Conservation (phyloP, 64 coral and sea anemone species). For the Dendronephthya gigantea region DNA sequence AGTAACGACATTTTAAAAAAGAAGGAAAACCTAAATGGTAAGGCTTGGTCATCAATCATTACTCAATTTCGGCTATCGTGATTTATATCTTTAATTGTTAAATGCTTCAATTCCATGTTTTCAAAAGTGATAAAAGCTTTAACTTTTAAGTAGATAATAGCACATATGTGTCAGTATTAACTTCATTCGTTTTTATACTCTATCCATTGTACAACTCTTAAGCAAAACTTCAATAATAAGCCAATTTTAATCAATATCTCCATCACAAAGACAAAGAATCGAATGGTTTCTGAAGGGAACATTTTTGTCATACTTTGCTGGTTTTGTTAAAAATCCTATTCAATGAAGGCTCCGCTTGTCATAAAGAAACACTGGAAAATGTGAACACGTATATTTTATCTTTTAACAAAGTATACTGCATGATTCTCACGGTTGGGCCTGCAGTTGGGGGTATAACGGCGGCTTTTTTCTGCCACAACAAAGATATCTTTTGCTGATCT, state of each 20-base stretch:
- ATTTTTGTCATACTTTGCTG: background rate
- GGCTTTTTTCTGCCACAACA: background rate
- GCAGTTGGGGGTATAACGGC: background rate
- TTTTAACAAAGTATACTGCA: background rate
- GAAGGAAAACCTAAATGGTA: background rate
- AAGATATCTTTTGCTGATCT: background rate
- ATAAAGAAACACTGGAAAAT: background rate
- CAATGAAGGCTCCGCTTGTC: background rate
- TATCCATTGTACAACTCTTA: background rate
- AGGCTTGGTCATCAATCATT: background rate
- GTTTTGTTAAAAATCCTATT: background rate
- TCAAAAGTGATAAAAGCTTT: slow-evolving; percentile 20
- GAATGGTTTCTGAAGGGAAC: background rate
- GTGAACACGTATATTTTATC: background rate
- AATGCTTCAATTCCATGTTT: background rate
- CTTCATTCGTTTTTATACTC: background rate
- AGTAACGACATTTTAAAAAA: background rate
- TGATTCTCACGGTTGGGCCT: background rate
- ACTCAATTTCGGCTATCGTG: background rate
- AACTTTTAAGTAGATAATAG: slow-evolving; percentile 21
- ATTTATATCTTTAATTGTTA: background rate
- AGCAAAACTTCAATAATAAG: background rate
- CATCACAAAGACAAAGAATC: background rate
- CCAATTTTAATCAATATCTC: background rate
- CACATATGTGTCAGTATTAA: slow-evolving; percentile 1